Base-by-base conservation (phyloP, 2,888 invertebrate genomes). In the Drosophila peninsularis region DNA sequence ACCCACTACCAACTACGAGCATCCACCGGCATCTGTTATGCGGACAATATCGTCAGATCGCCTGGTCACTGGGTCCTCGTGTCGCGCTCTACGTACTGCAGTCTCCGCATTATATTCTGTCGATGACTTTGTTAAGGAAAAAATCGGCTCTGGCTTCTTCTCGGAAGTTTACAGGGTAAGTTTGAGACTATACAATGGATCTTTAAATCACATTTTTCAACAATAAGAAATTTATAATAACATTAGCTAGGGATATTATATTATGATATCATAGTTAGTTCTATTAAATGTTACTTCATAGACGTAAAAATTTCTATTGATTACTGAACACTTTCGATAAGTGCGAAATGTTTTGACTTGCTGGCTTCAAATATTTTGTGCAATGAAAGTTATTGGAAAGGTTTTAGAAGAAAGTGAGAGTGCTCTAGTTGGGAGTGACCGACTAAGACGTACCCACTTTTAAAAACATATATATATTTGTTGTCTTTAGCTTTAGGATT, bases 101-200 rank as follows among this genome's bases (percentile, higher is more conserved):
- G 98, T 98, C 62, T 96, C 98, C 53, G 96, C 97, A 45, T 94
- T 99, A 58, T 97, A 98, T 91, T 95, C 98, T 47, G 95, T 98
- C 81, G 98, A 98, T 93, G 98, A 99, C 94, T 98, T 99, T 93
- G 94, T 95, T 80, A 95, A 96, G 92, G 98, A 98, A 93, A 97
- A 97, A 93, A 97, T 99, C 90, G 99, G 98, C 52, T 94, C 96
- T 55, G 99, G 99, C 75, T 99, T 99, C 93, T 99, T 98, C 94
- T 98, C 98, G 5, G 98, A 98, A 94, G 98, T 99, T 73, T 98
- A 97, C 93, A 98, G 98, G 96, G 99, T 98, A 93, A 94, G 95
- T 93, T 2, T 5, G 17, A 47, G 17, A 2, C 27, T 2, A 10
- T 27, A n/a, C 1, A 10, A 45, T 19, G 10, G 37, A 39, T 9